A percentile compares a stretch with the other conserved stretches of the same genome.
phyloP scores from a whole-genome alignment of 1,140 invertebrate genomes.

The Drosophila tristis region DNA sequence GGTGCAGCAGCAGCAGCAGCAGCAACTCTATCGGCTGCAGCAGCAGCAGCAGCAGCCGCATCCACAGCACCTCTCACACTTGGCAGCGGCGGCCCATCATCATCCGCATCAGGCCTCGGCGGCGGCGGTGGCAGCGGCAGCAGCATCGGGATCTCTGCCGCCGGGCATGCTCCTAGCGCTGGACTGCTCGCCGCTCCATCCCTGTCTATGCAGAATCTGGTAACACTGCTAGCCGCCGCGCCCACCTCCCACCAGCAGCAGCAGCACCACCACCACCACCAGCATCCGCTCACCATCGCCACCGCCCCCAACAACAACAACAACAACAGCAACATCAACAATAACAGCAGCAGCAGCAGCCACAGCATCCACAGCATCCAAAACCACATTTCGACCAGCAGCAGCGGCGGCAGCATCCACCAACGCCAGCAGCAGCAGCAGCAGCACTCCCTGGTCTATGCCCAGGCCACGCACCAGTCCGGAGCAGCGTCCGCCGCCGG shows the following conservation, averaged over 20 bases:
- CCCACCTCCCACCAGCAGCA: constrained; percentile 86
- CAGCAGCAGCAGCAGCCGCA: constrained; percentile 44
- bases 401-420: constrained; percentile 1
- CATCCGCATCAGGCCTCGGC: constrained; percentile 52
- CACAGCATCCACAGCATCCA: constrained; percentile 3
- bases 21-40: constrained; percentile 74
- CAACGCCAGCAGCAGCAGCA: constrained; percentile 36
- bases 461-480: constrained; percentile 6
- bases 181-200: constrained; percentile 88
- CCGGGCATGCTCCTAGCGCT: constrained; percentile 77
- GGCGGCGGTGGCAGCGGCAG: constrained; percentile 41
- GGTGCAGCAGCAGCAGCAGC: constrained; percentile 55
- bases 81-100: constrained; percentile 56
- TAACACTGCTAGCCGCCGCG: constrained; percentile 87
- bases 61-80: constrained; percentile 62
- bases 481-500: constrained; percentile 28
- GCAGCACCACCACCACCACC: constrained; percentile 31
- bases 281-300: constrained; percentile 67
- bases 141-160: constrained; percentile 56
- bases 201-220: constrained; percentile 95
- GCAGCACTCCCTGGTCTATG: constrained; percentile 37
- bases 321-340: constrained; percentile 20
- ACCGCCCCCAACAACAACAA: constrained; percentile 15
- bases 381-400: constrained; percentile 29
- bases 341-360: constrained; percentile 28